Conservation (phyloP, 2,888 invertebrate species). For the Dyspetes luteomarginatus region DNA sequence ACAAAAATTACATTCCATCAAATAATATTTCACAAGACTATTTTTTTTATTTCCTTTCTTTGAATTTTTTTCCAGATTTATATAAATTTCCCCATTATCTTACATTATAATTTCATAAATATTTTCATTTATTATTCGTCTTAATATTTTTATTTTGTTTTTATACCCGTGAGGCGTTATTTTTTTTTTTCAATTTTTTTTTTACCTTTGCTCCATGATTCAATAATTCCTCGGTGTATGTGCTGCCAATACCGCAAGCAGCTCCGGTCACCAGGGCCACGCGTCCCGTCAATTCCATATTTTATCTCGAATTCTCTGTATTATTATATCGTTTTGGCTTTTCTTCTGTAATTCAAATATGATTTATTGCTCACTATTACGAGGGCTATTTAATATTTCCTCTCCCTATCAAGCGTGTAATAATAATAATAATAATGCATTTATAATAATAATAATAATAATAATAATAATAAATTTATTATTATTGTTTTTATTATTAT, state of each 20-base stretch:
- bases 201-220: slow-evolving; percentile 90
- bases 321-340: slow-evolving; percentile 14
- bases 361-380: neutral
- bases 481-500: too few relatives aligned
- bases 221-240: slow-evolving; percentile 89
- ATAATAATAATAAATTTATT: too few relatives aligned
- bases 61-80: too few relatives aligned
- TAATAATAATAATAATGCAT: neutral
- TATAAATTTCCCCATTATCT: too few relatives aligned
- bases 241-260: slow-evolving; percentile 89
- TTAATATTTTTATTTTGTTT: too few relatives aligned
- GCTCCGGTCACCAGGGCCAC: slow-evolving; percentile 90
- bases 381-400: neutral
- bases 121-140: too few relatives aligned
- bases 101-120: too few relatives aligned
- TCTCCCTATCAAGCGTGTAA: neutral
- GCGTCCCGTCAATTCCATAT: slow-evolving; percentile 90
- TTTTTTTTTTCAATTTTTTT: too few relatives aligned
- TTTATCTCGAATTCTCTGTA: slow-evolving; percentile 24
- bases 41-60: neutral
- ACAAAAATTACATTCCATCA: neutral
- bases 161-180: too few relatives aligned
- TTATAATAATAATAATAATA: neutral
- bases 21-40: slow-evolving; percentile 13
- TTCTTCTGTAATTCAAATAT: slow-evolving; percentile 8